Base-by-base conservation (phyloP, 2,888 invertebrate genomes). In the Onchidella celtica region DNA sequence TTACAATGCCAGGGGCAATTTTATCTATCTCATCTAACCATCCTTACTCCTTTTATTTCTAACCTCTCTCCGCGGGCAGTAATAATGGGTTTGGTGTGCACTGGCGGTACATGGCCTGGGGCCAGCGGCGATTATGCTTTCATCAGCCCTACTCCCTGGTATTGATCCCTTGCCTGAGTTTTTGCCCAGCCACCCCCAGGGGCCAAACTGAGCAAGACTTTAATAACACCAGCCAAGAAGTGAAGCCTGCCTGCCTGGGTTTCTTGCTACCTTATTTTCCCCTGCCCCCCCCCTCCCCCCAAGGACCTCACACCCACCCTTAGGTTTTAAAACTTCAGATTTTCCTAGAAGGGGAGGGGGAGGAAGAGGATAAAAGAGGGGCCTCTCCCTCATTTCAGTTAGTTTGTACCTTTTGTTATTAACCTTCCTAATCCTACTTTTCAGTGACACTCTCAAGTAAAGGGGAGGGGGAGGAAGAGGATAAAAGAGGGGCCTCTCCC, bases 61-160 rank as follows among this genome's bases (percentile, higher is more conserved):
- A 72, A 57, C 34, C 55, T 38, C 17, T 27, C 69, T 47, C 72
- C 72, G 24, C 4, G 17, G 72, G 72, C 72, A 32, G 57, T 72
- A 72, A 72, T 72, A 72, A 72, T n/a, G 72, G 72, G 72, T 72
- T 72, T 72, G 72, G 72, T 72, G 72, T 72, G 72, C 72, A 72
- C 72, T 72, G 72, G 34, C 72, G 34, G 57, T 55, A 29, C 40
- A 55, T 27, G 47, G 81, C 82, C 79, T 27, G 24, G 17, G 82
- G 85, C 82, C 32, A 72, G 40, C 65, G 68, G 77, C 61, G 85
- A 85, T 85, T 84, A 85, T 81, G 79, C 85, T 84, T 85, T 84
- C 85, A 84, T 85, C 85, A 84, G 79, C 57, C 61, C 74, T 63
- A 36, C 63, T 74, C 72, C 57, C 32, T n/a, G n/a, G 1, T 63